These are phyloP conservation scores for Grapholita molesta DNA, from an alignment of 1,140 invertebrate genomes.

Conservation along the genomic window DNA sequence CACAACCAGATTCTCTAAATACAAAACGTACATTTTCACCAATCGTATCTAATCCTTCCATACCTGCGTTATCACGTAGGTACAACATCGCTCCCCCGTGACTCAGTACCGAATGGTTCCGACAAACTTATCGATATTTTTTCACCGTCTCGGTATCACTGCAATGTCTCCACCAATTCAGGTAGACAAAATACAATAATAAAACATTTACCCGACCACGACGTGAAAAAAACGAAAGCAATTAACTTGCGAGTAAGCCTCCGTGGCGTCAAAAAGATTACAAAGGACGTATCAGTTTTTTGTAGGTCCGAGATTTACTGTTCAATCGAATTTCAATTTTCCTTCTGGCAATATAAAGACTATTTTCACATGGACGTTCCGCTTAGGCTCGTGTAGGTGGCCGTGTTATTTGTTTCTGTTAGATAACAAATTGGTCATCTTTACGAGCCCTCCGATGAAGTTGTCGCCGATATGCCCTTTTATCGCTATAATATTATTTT, in stretches of 20 bases:
- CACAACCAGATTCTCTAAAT: constrained; percentile 33
- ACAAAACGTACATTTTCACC: background rate
- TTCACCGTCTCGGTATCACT: constrained; percentile 35
- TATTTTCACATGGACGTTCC: constrained; percentile 18
- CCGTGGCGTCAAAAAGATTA: constrained; percentile 71
- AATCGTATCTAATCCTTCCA: constrained; percentile 3
- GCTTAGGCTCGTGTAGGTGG: constrained; percentile 48
- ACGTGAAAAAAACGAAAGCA: constrained; percentile 61
- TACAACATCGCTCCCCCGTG: constrained; percentile 41
- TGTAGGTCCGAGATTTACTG: constrained; percentile 21
- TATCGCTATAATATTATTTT: constrained; percentile 25
- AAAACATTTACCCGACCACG: constrained; percentile 60
- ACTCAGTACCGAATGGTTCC: constrained; percentile 25
- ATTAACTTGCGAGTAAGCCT: constrained; percentile 65
- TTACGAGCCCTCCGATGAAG: constrained; percentile 56
- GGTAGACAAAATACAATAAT: constrained; percentile 65
- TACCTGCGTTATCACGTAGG: constrained; percentile 20
- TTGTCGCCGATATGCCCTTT: constrained; percentile 30
- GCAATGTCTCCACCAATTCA: constrained; percentile 55
- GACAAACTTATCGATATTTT: constrained; percentile 38
- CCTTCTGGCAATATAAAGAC: constrained; percentile 25
- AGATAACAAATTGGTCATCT: constrained; percentile 68
- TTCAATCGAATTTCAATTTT: constrained; percentile 31
- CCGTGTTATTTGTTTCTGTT: constrained; percentile 59
- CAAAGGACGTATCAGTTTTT: constrained; percentile 71